Evolutionary conservation across 2,888 invertebrate species (phyloP).

Genomic region (Ornithoptera priamus): DNA sequence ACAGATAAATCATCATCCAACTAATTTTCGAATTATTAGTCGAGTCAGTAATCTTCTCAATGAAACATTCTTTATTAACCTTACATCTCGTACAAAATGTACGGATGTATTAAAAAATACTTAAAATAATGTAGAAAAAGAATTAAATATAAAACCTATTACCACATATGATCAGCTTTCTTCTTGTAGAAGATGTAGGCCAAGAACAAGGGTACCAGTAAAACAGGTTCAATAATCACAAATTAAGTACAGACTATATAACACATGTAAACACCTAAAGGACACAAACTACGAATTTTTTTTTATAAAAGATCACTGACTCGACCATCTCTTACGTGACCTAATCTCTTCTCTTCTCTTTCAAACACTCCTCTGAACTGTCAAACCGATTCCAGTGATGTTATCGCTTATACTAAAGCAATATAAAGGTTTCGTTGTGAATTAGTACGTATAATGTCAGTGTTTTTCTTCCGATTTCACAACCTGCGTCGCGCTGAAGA

Average conservation of each 20-base stretch:
- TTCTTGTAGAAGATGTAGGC: too few species aligned
- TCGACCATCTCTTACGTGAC: background rate
- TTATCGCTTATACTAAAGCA: constrained; percentile 1
- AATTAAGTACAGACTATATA: constrained; percentile 48
- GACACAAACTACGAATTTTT: constrained; percentile 9
- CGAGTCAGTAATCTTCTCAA: background rate
- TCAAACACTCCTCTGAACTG: background rate
- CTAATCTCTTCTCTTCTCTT: background rate
- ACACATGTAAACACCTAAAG: constrained; percentile 48
- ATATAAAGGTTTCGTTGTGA: background rate
- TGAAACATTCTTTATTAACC: background rate
- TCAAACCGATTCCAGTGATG: background rate
- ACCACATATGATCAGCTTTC: too few species aligned
- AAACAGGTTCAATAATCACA: background rate
- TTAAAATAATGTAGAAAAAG: background rate
- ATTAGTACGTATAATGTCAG: constrained; percentile 86
- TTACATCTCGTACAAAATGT: background rate
- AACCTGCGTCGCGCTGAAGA: constrained; percentile 93
- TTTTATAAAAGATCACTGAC: background rate
- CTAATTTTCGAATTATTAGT: constrained; percentile 11
- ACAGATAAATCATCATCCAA: constrained; percentile 14
- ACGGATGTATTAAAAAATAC: background rate
- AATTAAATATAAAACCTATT: too few species aligned
- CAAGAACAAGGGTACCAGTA: too few species aligned
- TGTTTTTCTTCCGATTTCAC: constrained; percentile 97